Percentiles rank a stretch among this genome's conserved stretches.
These are phyloP conservation scores for Dendronephthya gigantea DNA, from an alignment of 64 coral and sea anemone genomes.

Conservation along the genomic window DNA sequence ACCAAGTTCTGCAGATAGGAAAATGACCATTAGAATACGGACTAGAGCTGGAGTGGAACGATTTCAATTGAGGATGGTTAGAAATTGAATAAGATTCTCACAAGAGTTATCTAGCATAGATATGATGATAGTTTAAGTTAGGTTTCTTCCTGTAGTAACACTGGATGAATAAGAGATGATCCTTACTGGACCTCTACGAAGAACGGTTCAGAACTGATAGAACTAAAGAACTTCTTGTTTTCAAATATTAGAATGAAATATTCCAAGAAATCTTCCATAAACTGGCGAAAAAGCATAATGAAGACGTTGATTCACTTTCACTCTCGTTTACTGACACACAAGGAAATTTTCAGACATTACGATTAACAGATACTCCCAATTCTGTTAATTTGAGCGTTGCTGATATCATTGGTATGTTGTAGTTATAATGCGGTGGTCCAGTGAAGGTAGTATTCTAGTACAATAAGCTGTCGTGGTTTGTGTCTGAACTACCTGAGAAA, in stretches of 20 bases:
- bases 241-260: not conserved
- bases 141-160: too few relatives aligned
- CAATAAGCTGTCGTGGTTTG: too few relatives aligned
- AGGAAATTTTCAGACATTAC: not conserved
- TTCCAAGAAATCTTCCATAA: not conserved
- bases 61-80: conserved; percentile 65
- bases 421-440: not conserved
- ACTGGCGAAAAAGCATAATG: not conserved
- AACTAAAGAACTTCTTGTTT: not conserved
- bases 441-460: too few relatives aligned
- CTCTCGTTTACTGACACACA: not conserved
- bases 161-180: too few relatives aligned
- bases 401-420: conserved; percentile 77
- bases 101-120: too few relatives aligned
- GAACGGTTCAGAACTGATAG: too few relatives aligned
- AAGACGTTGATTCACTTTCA: not conserved
- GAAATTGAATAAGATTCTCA: not conserved
- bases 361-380: conserved; percentile 51
- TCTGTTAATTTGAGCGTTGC: conserved; percentile 55
- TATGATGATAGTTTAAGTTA: too few relatives aligned
- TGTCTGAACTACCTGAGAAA: too few relatives aligned
- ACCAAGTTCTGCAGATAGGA: conserved; percentile 25
- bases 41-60: conserved; percentile 65
- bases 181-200: too few relatives aligned
- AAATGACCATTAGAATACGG: conserved; percentile 60